These are phyloP conservation scores for Spea bombifrons DNA, from an alignment of 2,113 vertebrate species.

Conservation along the genomic window DNA sequence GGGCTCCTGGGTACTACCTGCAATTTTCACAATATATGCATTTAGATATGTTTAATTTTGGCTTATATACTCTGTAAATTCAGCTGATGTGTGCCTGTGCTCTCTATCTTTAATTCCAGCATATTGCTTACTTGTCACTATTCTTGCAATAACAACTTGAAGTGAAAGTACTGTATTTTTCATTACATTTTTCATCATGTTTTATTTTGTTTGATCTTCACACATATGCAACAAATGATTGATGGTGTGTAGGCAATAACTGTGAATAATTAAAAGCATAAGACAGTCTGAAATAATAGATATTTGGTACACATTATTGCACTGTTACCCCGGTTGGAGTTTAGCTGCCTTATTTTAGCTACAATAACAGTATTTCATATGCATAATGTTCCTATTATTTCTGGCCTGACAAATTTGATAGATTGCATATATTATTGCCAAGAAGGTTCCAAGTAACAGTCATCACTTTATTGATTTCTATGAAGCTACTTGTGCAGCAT, in stretches of 20 bases:
- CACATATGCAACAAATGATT: conserved; percentile 18
- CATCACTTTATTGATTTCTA: conserved; percentile 37
- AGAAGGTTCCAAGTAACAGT: conserved; percentile 28
- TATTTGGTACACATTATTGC: conserved; percentile 16
- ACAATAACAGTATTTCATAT: conserved; percentile 3
- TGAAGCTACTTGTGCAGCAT: conserved; percentile 16
- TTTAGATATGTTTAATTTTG: too few species aligned
- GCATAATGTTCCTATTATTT: conserved; percentile 27
- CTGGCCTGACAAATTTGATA: conserved; percentile 26
- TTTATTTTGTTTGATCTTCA: conserved; percentile 9
- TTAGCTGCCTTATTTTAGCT: conserved; percentile 2
- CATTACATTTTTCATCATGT: not conserved
- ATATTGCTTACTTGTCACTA: too few species aligned
- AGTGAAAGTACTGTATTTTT: too few species aligned
- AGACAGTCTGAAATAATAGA: conserved; percentile 9
- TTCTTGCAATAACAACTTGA: too few species aligned
- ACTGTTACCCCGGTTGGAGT: conserved; percentile 6
- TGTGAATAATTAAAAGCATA: conserved; percentile 38
- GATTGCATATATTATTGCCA: conserved; percentile 30
- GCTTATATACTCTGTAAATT: too few species aligned
- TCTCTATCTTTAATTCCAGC: too few species aligned
- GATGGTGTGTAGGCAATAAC: conserved; percentile 7
- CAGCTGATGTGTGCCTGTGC: too few species aligned
- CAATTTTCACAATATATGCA: too few species aligned
- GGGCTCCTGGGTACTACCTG: too few species aligned